These are phyloP conservation scores for Poecilia latipinna DNA, from an alignment of 2,113 vertebrate genomes.

Conservation along the genomic window DNA sequence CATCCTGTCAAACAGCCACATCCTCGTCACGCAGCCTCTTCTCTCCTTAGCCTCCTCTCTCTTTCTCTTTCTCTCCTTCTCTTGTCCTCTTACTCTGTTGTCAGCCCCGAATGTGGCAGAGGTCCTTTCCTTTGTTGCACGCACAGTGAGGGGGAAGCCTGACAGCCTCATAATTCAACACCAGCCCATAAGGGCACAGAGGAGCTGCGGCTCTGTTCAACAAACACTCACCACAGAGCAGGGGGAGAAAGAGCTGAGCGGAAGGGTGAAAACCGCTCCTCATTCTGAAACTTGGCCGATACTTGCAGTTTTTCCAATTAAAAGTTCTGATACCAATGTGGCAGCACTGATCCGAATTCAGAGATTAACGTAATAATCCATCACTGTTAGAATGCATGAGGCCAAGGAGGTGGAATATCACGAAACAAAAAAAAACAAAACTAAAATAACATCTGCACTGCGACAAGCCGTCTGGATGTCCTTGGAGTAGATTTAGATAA, in stretches of 20 bases:
- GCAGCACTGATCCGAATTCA: neutral
- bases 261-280: neutral
- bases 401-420: slow-evolving; percentile 3
- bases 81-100: slow-evolving; percentile 6
- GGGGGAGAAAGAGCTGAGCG: neutral
- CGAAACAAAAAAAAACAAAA: slow-evolving; percentile 5
- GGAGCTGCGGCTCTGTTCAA: slow-evolving; percentile 14
- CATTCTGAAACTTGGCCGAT: neutral
- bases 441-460: slow-evolving; percentile 34
- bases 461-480: slow-evolving; percentile 34
- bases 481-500: slow-evolving; percentile 42
- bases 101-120: slow-evolving; percentile 12
- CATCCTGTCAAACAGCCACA: slow-evolving; percentile 74
- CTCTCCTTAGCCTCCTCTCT: slow-evolving; percentile 4
- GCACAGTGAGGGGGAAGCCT: slow-evolving; percentile 14
- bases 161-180: slow-evolving; percentile 65
- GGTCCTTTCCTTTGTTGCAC: slow-evolving; percentile 43
- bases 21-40: slow-evolving; percentile 34
- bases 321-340: slow-evolving; percentile 9
- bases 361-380: neutral
- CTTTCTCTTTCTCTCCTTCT: neutral
- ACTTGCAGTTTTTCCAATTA: slow-evolving; percentile 15
- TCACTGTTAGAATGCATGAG: neutral
- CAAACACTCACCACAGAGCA: slow-evolving; percentile 9
- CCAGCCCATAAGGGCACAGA: slow-evolving; percentile 44